phyloP scores from a whole-genome alignment of 2,888 invertebrate genomes.

The Pachydiplax longipennis region DNA sequence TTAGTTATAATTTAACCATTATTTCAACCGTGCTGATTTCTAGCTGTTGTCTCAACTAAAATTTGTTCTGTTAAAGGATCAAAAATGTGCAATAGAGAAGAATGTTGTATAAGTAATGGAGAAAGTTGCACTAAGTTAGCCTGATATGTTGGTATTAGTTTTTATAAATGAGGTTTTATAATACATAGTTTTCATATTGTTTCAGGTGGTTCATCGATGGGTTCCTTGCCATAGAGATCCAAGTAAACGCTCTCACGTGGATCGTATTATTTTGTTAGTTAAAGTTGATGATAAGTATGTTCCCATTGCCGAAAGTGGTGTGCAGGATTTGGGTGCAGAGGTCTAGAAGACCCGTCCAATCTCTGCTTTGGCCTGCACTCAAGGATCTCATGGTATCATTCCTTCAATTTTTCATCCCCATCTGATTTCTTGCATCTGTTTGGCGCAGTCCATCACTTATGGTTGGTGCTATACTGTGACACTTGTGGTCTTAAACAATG shows the following conservation, averaged over 20 bases:
- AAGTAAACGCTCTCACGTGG: constrained; percentile 87
- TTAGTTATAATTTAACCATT: too few species aligned
- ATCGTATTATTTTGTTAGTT: constrained; percentile 89
- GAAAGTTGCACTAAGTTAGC: too few species aligned
- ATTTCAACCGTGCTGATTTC: too few species aligned
- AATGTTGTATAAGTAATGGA: too few species aligned
- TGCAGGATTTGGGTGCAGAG: constrained; percentile 79
- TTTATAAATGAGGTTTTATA: not conserved
- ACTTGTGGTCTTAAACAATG: not conserved
- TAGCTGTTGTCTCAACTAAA: too few species aligned
- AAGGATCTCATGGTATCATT: constrained; percentile 41
- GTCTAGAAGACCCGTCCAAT: constrained; percentile 49
- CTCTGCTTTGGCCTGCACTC: not conserved
- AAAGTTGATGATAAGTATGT: constrained; percentile 93
- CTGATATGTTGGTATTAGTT: not conserved
- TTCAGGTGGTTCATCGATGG: constrained; percentile 91
- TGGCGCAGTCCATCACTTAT: not conserved
- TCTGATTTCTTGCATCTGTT: not conserved
- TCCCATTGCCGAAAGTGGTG: constrained; percentile 89
- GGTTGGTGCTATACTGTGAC: constrained; percentile 2
- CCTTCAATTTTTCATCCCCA: not conserved
- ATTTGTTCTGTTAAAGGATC: too few species aligned
- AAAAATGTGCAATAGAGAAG: too few species aligned
- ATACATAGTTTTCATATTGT: constrained; percentile 47
- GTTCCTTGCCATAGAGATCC: constrained; percentile 90